These are phyloP conservation scores for Syngnathus acus DNA, from an alignment of 2,797 vertebrate species.

Conservation along the genomic window DNA sequence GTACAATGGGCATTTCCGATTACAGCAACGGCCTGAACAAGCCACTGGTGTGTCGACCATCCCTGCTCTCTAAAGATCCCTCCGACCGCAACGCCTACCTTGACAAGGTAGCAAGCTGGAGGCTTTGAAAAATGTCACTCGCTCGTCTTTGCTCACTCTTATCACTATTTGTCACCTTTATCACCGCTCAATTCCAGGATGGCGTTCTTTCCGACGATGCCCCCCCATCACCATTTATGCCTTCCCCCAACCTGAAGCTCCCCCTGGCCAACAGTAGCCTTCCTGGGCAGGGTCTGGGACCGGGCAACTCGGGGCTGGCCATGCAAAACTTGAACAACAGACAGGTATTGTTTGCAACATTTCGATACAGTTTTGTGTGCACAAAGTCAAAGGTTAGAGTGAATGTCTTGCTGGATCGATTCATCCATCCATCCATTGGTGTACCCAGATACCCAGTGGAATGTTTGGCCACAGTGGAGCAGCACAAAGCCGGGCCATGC, in stretches of 20 bases:
- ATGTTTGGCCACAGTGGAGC: constrained; percentile 97
- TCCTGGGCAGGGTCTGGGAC: constrained; percentile 93
- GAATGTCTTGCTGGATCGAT: not conserved
- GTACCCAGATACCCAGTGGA: constrained; percentile 85
- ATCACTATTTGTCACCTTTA: not conserved
- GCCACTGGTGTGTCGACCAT: constrained; percentile 86
- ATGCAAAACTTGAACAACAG: constrained; percentile 99
- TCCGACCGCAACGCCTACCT: constrained; percentile 89
- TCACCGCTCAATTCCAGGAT: constrained; percentile 75
- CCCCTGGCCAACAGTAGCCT: constrained; percentile 95
- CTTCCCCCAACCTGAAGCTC: constrained; percentile 98
- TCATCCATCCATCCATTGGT: not conserved
- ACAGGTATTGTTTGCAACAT: constrained; percentile 74
- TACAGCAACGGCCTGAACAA: constrained; percentile 95
- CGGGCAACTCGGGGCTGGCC: constrained; percentile 91
- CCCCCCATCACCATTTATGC: constrained; percentile 98
- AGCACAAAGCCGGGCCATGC: constrained; percentile 96
- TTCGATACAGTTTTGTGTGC: not conserved
- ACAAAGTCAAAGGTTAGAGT: not conserved
- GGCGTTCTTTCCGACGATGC: constrained; percentile 91
- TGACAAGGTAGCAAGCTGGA: constrained; percentile 78
- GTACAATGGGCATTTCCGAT: constrained; percentile 90
- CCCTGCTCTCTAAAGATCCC: constrained; percentile 94
- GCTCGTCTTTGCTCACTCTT: not conserved
- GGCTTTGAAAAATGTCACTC: not conserved